These are phyloP conservation scores for Megaustenia siamemsis DNA, from an alignment of 2,888 invertebrate genomes.

Conservation along the genomic window DNA sequence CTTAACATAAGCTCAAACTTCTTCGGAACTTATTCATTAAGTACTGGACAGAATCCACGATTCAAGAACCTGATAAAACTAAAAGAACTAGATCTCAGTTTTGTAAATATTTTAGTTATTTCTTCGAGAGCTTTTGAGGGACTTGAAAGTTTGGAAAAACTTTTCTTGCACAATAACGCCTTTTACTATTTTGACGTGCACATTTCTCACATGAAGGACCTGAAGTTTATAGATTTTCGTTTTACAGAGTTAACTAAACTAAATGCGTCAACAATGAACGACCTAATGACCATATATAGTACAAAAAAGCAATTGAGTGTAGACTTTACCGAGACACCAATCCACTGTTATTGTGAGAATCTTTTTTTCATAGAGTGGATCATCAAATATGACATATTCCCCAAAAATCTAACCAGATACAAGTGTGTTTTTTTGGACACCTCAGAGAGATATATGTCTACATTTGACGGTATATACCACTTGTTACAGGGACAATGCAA, in stretches of 20 bases:
- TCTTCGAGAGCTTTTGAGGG: constrained; percentile 4
- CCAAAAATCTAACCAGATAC: not conserved
- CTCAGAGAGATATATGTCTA: not conserved
- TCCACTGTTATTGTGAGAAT: constrained; percentile 36
- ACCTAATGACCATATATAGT: not conserved
- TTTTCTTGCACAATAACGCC: constrained; percentile 1
- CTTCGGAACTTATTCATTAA: not conserved
- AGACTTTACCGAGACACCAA: constrained; percentile 27
- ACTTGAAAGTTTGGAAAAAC: constrained; percentile 23
- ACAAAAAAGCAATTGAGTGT: constrained; percentile 9
- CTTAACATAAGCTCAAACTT: constrained; percentile 32
- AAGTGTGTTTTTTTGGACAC: constrained; percentile 26
- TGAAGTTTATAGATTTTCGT: constrained; percentile 20
- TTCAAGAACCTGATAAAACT: constrained; percentile 12
- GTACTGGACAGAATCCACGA: not conserved
- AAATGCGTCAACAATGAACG: not conserved
- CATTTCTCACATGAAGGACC: constrained; percentile 28
- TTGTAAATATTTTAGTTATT: constrained; percentile 1
- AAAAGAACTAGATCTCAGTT: constrained; percentile 21
- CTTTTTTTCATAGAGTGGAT: constrained; percentile 39
- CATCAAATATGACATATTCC: not conserved
- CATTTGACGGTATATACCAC: not conserved
- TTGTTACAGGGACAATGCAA: constrained; percentile 10
- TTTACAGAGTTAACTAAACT: constrained; percentile 18
- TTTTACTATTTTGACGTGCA: constrained; percentile 30